Percentiles rank a stretch among this genome's conserved stretches.
phyloP scores from a whole-genome alignment of 2,888 invertebrate species.

The Heteromyza rotundicornis region DNA sequence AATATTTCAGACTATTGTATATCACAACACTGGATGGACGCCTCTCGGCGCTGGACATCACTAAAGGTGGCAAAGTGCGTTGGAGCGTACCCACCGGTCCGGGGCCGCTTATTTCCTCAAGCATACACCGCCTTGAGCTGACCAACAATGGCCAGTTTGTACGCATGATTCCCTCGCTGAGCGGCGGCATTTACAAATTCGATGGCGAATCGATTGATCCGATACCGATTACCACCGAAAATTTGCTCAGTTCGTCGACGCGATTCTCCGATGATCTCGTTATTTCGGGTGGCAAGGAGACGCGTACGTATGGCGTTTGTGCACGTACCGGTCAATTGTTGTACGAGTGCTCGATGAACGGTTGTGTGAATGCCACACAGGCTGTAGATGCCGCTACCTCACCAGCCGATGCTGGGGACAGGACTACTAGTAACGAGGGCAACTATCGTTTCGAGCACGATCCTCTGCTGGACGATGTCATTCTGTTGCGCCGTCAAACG shows the following conservation, averaged over 20 bases:
- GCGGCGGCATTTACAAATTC: slow-evolving; percentile 89
- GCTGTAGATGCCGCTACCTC: slow-evolving; percentile 42
- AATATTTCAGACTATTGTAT: slow-evolving; percentile 74
- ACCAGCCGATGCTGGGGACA: not conserved
- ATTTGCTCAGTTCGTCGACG: slow-evolving; percentile 84
- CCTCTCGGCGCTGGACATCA: slow-evolving; percentile 79
- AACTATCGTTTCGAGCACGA: slow-evolving; percentile 45
- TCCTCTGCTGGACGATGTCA: slow-evolving; percentile 65
- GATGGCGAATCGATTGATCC: slow-evolving; percentile 88
- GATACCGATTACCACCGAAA: slow-evolving; percentile 85
- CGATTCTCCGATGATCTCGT: slow-evolving; percentile 85
- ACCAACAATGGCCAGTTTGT: slow-evolving; percentile 85
- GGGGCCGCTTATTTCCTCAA: slow-evolving; percentile 83
- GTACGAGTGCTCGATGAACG: slow-evolving; percentile 78
- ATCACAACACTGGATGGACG: slow-evolving; percentile 92
- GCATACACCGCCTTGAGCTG: slow-evolving; percentile 84
- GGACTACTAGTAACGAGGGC: not conserved
- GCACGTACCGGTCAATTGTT: slow-evolving; percentile 72
- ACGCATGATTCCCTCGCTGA: slow-evolving; percentile 89
- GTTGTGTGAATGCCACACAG: slow-evolving; percentile 75
- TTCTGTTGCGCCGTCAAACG: slow-evolving; percentile 82
- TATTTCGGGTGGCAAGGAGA: slow-evolving; percentile 88
- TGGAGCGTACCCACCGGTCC: slow-evolving; percentile 84
- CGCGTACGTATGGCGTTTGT: slow-evolving; percentile 85
- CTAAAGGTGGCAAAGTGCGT: slow-evolving; percentile 70